Base-by-base conservation (phyloP, 2,113 vertebrate genomes). In the Hymenochirus boettgeri region DNA sequence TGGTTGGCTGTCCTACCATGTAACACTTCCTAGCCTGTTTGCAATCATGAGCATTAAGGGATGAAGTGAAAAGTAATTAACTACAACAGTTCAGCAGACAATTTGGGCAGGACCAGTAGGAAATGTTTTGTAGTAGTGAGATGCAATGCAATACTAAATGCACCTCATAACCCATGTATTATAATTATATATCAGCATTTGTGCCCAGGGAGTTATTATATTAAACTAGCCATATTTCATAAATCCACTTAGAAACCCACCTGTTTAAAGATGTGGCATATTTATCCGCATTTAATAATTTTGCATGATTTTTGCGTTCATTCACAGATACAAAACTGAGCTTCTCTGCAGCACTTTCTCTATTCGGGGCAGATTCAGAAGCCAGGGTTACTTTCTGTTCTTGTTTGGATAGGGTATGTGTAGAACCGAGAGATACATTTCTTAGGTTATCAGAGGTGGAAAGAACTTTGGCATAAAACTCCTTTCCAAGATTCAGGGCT, bases 201-300 rank as follows among this genome's bases (percentile, higher is more conserved):
- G n/a, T n/a, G n/a, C n/a, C n/a, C n/a, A n/a, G n/a, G n/a, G n/a
- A n/a, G n/a, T n/a, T n/a, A n/a, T n/a, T n/a, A n/a, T n/a, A n/a
- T n/a, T n/a, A n/a, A n/a, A n/a, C n/a, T n/a, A n/a, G n/a, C n/a
- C n/a, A n/a, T n/a, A n/a, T n/a, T n/a, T n/a, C n/a, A n/a, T n/a
- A n/a, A n/a, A n/a, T n/a, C n/a, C n/a, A n/a, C n/a, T n/a, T n/a
- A 18, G 15, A 46, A 0, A 2, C 86, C 80, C 75, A 90, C 88
- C 86, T 83, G 73, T 61, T 65, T 1, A 72, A 35, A 3, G 65
- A 31, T 22, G 76, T 29, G 0, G 22, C 50, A 64, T 15, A 59
- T 37, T 75, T 77, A 5, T 23, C 74, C 57, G 73, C 58, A 45
- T 10, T 76, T 15, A 72, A 63, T 0, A 56, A 66, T 23, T 66